A percentile compares a stretch with the other conserved stretches of the same genome.
Evolutionary conservation across 2,888 invertebrate species (phyloP).

Genomic region (Sinelater perroti): DNA sequence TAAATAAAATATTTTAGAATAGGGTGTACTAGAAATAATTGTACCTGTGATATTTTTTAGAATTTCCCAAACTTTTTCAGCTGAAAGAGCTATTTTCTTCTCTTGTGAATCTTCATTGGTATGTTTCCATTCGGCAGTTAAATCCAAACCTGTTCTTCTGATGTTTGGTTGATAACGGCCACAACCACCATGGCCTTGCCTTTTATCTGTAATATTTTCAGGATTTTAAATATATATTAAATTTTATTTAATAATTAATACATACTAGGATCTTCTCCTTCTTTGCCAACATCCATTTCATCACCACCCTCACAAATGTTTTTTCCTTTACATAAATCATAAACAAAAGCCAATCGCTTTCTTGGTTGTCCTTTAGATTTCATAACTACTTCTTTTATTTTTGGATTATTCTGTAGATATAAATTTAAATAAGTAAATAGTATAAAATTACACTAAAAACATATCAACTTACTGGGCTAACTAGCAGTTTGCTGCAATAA

Average conservation of each 20-base stretch:
- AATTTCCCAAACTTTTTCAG: constrained; percentile 97
- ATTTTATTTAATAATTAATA: not conserved
- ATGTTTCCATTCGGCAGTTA: constrained; percentile 98
- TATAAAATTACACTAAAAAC: too few species aligned
- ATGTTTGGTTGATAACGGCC: constrained; percentile 97
- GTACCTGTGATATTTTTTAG: constrained; percentile 86
- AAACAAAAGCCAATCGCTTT: constrained; percentile 92
- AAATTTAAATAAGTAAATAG: constrained; percentile 16
- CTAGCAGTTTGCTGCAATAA: constrained; percentile 96
- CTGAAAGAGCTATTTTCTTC: constrained; percentile 91
- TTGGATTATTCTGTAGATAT: constrained; percentile 82
- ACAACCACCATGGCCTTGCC: constrained; percentile 91
- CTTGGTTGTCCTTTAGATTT: constrained; percentile 97
- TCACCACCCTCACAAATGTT: constrained; percentile 98
- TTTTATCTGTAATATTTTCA: constrained; percentile 59
- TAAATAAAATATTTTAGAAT: not conserved
- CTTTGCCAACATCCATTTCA: constrained; percentile 92
- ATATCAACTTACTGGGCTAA: constrained; percentile 86
- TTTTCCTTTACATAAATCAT: constrained; percentile 97
- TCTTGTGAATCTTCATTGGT: constrained; percentile 98
- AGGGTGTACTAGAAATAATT: not conserved
- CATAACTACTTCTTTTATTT: constrained; percentile 92
- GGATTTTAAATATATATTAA: not conserved
- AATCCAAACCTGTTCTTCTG: constrained; percentile 86
- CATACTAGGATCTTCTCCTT: constrained; percentile 67